Evolutionary conservation across 1,140 invertebrate genomes (phyloP), one percentile per base, ranked within the genome.

Genomic region (Lordiphosa collinella): DNA sequence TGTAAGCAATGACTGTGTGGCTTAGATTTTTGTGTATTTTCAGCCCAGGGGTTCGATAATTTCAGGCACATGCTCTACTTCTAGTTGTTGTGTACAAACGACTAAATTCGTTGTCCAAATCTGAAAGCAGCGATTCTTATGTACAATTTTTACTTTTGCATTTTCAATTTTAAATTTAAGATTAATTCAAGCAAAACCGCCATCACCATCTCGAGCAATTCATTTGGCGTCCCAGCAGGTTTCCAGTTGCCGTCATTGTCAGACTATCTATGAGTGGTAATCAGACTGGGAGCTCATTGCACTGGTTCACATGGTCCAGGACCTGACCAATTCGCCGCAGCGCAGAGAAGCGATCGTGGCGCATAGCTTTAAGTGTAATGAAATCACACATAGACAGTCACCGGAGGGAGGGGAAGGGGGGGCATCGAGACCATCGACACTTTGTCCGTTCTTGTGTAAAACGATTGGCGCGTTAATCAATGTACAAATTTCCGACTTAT

Each of bases 391-490:
- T 75, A 59, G 50, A 70, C 58, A 62, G 62, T 46, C 40, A 1
- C 10, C 22, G 35, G 11, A 43, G 6, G 2, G 9, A 10, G 8
- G 7, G 2, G 16, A 8, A 8, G 11, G 11, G 22, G 40, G 22
- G 13, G 48, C 29, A 72, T 41, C 35, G 41, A 40, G 50, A 71
- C 73, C 63, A 80, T 82, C 76, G 66, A 80, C 71, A 82, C 78
- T 82, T 76, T 80, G 71, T 80, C 62, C 65, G 61, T 57, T 75
- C 78, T 69, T 82, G 78, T 82, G 78, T 82, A 84, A 82, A 82
- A 76, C 78, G 78, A 82, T 82, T 84, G 78, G 78, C 78, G 78
- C 78, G 78, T 82, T 82, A 82, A 82, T 82, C 78, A 82, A 82
- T 72, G 78, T 82, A 82, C 78, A 82, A 82, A 82, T 82, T 82